Evolutionary conservation across 2,888 invertebrate genomes (phyloP).

Genomic region (Horisme vitalbata): DNA sequence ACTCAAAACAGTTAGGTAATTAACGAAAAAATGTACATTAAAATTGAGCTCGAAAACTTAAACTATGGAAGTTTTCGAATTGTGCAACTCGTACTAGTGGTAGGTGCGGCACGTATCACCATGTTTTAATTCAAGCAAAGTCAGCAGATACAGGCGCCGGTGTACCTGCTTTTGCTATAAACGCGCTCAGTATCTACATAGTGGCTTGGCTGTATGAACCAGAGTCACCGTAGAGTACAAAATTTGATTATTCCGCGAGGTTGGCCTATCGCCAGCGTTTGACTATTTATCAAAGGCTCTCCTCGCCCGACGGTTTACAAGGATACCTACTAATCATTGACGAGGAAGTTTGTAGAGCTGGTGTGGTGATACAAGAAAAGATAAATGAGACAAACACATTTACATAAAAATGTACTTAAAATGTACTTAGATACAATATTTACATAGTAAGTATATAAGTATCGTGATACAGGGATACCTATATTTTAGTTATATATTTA

Average conservation of each 20-base stretch:
- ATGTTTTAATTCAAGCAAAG: too few species aligned
- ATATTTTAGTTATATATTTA: too few species aligned
- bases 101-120: too few species aligned
- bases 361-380: slow-evolving; percentile 10
- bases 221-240: slow-evolving; percentile 64
- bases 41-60: too few species aligned
- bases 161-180: slow-evolving; percentile 3
- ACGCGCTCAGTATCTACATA: slow-evolving; percentile 25
- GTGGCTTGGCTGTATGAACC: slow-evolving; percentile 54
- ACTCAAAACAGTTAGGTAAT: too few species aligned
- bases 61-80: too few species aligned
- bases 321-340: slow-evolving; percentile 73
- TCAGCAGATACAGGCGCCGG: neutral
- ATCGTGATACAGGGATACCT: too few species aligned
- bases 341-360: slow-evolving; percentile 55
- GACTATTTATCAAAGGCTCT: slow-evolving; percentile 79
- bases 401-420: too few species aligned
- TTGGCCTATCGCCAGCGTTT: slow-evolving; percentile 79
- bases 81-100: too few species aligned
- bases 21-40: too few species aligned
- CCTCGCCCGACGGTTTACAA: slow-evolving; percentile 73
- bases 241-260: slow-evolving; percentile 82
- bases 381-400: neutral
- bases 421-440: too few species aligned
- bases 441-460: too few species aligned